Evolutionary conservation across 2,888 invertebrate species (phyloP).

Genomic region (Rugalucina vietnamica): DNA sequence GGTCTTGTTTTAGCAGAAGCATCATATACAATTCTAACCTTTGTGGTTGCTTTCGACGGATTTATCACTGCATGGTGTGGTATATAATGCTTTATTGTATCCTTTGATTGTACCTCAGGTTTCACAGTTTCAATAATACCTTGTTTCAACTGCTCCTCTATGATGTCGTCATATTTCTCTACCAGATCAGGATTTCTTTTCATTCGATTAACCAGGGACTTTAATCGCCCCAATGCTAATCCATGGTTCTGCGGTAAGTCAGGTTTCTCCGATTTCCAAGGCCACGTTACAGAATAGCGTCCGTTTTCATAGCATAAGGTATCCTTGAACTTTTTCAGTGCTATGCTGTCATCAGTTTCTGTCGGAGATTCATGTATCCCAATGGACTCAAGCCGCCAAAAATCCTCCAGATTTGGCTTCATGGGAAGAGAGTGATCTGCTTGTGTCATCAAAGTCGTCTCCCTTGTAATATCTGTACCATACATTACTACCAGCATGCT

Average conservation of each 20-base stretch:
- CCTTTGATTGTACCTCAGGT: not conserved
- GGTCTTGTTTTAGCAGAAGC: conserved; percentile 1
- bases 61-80: not conserved
- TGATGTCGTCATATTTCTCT: conserved; percentile 23
- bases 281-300: conserved; percentile 36
- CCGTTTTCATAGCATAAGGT: conserved; percentile 9
- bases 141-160: not conserved
- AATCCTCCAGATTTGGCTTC: conserved; percentile 21
- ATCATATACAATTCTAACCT: conserved; percentile 14
- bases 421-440: conserved; percentile 6
- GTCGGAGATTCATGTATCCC: not conserved
- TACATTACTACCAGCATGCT: conserved; percentile 20
- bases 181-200: conserved; percentile 17
- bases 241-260: conserved; percentile 24
- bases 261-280: conserved; percentile 31
- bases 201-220: conserved; percentile 17
- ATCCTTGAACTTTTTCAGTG: conserved; percentile 1
- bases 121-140: conserved; percentile 20
- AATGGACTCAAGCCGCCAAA: conserved; percentile 16
- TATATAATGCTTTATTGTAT: not conserved
- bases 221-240: conserved; percentile 25
- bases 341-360: not conserved
- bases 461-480: not conserved
- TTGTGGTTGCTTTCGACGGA: not conserved
- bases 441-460: not conserved